These are phyloP conservation scores for Lophura nycthemera DNA, from an alignment of 2,113 vertebrate genomes.

Conservation along the genomic window DNA sequence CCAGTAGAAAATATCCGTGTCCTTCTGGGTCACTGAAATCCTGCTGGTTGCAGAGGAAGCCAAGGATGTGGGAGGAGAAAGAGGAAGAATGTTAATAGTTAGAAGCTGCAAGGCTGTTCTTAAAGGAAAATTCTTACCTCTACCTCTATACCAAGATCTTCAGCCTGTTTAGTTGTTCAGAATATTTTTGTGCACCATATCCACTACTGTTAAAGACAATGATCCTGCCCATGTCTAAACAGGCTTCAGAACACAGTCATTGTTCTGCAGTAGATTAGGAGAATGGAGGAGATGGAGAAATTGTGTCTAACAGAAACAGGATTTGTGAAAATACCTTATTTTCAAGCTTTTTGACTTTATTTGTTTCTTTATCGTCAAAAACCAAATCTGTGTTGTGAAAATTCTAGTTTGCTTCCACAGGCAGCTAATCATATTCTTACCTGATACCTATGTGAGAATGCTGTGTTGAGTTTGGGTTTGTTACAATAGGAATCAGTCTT, in stretches of 20 bases:
- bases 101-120: neutral
- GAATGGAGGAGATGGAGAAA: neutral
- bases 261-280: neutral
- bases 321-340: neutral
- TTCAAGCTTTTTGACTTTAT: neutral
- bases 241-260: neutral
- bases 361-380: neutral
- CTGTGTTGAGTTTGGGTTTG: neutral
- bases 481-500: neutral
- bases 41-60: neutral
- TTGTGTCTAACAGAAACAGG: neutral
- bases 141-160: neutral
- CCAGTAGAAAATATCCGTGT: slow-evolving; percentile 12
- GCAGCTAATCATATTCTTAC: neutral
- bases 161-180: neutral
- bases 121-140: neutral
- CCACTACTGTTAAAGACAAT: neutral
- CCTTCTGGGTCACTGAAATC: slow-evolving; percentile 13
- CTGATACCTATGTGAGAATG: neutral
- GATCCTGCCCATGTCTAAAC: neutral
- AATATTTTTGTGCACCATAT: neutral
- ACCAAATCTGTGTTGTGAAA: neutral
- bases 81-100: neutral
- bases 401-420: neutral
- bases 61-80: slow-evolving; percentile 18